Conservation (phyloP, 53 echinoderm and acorn worm genomes). For the Astropecten irregularis region DNA sequence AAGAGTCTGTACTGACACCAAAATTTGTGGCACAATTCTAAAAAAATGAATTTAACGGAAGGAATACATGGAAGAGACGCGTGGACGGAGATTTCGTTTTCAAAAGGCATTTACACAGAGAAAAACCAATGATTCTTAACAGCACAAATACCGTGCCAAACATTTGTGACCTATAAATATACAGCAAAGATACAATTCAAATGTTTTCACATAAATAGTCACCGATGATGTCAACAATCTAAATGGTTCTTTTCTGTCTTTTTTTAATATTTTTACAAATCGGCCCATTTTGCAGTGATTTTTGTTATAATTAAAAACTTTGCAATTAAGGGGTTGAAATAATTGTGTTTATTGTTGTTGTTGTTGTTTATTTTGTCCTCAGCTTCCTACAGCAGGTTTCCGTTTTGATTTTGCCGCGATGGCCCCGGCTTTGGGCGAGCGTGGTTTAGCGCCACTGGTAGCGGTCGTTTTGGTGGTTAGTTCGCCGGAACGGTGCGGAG, state of each 20-base stretch:
- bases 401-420: constrained; percentile 26
- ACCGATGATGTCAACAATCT: constrained; percentile 8
- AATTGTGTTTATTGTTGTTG: too few relatives aligned
- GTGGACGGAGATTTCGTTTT: not conserved
- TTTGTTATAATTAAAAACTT: too few relatives aligned
- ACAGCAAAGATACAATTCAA: not conserved
- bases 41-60: not conserved
- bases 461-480: not conserved
- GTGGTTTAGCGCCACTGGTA: constrained; percentile 25
- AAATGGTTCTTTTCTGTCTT: not conserved
- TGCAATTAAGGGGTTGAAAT: too few relatives aligned
- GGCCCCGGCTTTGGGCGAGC: constrained; percentile 28
- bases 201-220: not conserved
- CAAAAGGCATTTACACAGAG: not conserved
- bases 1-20: not conserved
- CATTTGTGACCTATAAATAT: not conserved
- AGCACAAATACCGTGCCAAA: not conserved
- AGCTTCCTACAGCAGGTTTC: constrained; percentile 31
- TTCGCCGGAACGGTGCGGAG: constrained; percentile 33
- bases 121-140: not conserved
- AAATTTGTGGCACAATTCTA: not conserved
- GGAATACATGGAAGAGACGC: not conserved
- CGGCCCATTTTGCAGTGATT: too few relatives aligned
- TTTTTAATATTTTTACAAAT: too few relatives aligned
- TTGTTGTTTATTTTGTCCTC: not conserved